Percentiles rank a stretch among this genome's conserved stretches.
Conservation (phyloP, 1,140 invertebrate species). For the Acromyrmex echinatior region DNA sequence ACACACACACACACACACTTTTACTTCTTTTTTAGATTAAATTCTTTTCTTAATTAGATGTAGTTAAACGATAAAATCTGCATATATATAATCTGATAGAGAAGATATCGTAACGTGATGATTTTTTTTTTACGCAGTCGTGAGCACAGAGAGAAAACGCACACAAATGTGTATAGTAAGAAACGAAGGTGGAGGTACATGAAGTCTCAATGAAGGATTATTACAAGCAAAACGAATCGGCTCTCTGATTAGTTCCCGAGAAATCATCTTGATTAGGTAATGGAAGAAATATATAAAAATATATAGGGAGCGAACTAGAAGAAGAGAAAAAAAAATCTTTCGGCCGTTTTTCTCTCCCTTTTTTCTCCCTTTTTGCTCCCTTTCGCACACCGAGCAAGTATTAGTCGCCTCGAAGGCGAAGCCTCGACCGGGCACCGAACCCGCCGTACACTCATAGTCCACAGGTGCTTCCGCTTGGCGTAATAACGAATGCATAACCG, state of each 20-base stretch:
- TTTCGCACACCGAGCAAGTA: constrained; percentile 21
- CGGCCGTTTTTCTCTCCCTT: background rate
- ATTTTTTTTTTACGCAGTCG: constrained; percentile 20
- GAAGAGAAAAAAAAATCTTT: background rate
- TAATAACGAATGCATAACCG: constrained; percentile 79
- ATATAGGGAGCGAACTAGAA: background rate
- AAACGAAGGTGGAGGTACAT: background rate
- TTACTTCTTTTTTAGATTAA: no score
- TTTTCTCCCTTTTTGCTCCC: background rate
- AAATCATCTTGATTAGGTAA: constrained; percentile 18
- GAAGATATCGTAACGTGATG: background rate
- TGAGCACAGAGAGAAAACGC: constrained; percentile 3
- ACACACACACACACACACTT: no score
- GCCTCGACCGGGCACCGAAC: constrained; percentile 81
- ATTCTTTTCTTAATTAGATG: constrained; percentile 14
- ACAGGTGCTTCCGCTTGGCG: constrained; percentile 80
- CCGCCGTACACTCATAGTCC: constrained; percentile 72
- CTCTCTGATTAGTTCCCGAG: background rate
- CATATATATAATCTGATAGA: background rate
- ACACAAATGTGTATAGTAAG: background rate
- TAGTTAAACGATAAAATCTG: constrained; percentile 13
- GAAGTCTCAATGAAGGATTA: background rate
- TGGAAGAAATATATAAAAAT: background rate
- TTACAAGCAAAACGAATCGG: background rate
- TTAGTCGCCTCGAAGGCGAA: constrained; percentile 63